Percentiles rank a stretch among this genome's conserved stretches.
Conservation (phyloP, 2,113 vertebrate genomes). For the Bagarius yarrelli region DNA sequence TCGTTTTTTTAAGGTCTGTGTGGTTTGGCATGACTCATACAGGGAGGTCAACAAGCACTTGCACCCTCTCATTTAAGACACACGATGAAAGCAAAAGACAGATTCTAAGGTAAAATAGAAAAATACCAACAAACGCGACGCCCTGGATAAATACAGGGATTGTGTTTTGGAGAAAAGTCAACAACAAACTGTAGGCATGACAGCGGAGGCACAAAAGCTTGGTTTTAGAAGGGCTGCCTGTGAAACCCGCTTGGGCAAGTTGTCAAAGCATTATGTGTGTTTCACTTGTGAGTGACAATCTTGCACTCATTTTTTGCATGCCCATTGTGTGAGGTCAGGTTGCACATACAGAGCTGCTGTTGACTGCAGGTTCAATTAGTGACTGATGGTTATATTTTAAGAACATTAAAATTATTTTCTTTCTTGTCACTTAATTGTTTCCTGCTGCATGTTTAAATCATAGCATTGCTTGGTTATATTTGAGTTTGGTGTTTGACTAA, state of each 20-base stretch:
- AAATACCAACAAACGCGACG: slow-evolving; percentile 41
- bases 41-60: slow-evolving; percentile 55
- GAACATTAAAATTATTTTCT: background rate
- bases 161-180: slow-evolving; percentile 45
- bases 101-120: slow-evolving; percentile 38
- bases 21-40: slow-evolving; percentile 47
- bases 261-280: slow-evolving; percentile 38
- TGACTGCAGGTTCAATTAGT: slow-evolving; percentile 46
- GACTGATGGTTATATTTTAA: slow-evolving; percentile 13
- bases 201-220: slow-evolving; percentile 43
- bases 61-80: slow-evolving; percentile 54
- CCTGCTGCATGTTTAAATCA: background rate
- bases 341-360: slow-evolving; percentile 16
- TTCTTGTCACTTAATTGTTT: background rate
- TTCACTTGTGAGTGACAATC: slow-evolving; percentile 48
- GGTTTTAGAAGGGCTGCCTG: slow-evolving; percentile 31
- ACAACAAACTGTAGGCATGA: slow-evolving; percentile 50
- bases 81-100: slow-evolving; percentile 48
- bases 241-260: slow-evolving; percentile 51
- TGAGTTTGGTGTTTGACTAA: background rate
- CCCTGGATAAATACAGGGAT: slow-evolving; percentile 54
- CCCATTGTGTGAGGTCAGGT: slow-evolving; percentile 18
- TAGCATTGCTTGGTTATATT: background rate
- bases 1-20: slow-evolving; percentile 47
- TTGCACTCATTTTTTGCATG: slow-evolving; percentile 39